Base-by-base conservation (phyloP, 2,888 invertebrate species). In the Auanema freiburgensis region DNA sequence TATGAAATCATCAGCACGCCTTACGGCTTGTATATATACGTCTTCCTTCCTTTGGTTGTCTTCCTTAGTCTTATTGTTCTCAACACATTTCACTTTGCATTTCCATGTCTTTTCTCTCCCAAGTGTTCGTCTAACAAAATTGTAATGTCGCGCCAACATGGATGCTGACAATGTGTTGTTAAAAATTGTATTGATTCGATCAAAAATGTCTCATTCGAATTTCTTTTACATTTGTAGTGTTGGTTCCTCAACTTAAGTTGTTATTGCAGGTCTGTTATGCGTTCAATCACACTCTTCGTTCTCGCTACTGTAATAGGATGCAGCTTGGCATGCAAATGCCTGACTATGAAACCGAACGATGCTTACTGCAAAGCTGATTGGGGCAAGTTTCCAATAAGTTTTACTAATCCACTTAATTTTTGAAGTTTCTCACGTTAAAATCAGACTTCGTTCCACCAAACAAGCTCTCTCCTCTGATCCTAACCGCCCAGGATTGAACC, bases 401-500 rank as follows among this genome's bases (percentile, higher is more conserved):
- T 3, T 41, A n/a, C n/a, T n/a, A n/a, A n/a, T n/a, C n/a, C n/a
- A n/a, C 33, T 33, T 8, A 33, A 33, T 33, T 33, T 8, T 10
- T 66, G 14, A 58, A 79, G 81, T 79, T 11, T 79, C 81, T 11
- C 81, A 78, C 65, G 71, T 79, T 23, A 74, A 74, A 44, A 69
- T 80, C 24, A 68, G 69, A 46, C 59, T 72, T 18, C 69, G 76
- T 10, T 71, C 74, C 52, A 66, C 71, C 42, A 77, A 77, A 57
- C 77, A 77, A 56, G 66, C 67, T n/a, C 60, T 78, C 50, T 78
- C 78, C 12, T 66, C 57, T 3, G 73, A 69, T 43, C 53, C 72
- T 10, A 58, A 65, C 46, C 65, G 78, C 33, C 73, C 71, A 43
- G 78, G 76, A 58, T 60, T 79, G 40, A 76, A 74, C 58, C 79